These are phyloP conservation scores for Synanthedon tipuliformis DNA, from an alignment of 2,888 invertebrate genomes.

Conservation along the genomic window DNA sequence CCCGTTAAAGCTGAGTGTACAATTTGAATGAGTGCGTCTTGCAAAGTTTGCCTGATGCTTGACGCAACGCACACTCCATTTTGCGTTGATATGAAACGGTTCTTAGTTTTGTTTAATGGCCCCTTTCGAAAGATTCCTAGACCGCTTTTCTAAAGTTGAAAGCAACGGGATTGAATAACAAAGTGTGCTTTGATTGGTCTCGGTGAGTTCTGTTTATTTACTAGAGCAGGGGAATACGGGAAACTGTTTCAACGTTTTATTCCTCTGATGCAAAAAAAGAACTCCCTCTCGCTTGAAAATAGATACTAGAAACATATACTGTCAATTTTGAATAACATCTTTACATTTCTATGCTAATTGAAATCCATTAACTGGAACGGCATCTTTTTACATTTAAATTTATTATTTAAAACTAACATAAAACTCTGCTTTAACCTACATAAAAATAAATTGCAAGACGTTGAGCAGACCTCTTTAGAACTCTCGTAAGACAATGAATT, in stretches of 20 bases:
- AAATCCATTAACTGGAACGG: too few species aligned
- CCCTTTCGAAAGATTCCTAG: slow-evolving; percentile 21
- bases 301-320: too few species aligned
- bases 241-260: background rate
- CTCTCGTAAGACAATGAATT: too few species aligned
- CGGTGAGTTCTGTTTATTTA: slow-evolving; percentile 1
- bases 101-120: slow-evolving; percentile 32
- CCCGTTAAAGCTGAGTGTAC: slow-evolving; percentile 38
- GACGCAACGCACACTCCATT: slow-evolving; percentile 54
- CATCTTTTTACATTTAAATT: too few species aligned
- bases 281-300: too few species aligned
- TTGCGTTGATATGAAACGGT: slow-evolving; percentile 47
- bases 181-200: slow-evolving; percentile 41
- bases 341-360: too few species aligned
- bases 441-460: too few species aligned
- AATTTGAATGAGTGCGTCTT: slow-evolving; percentile 61
- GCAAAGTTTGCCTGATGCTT: slow-evolving; percentile 41
- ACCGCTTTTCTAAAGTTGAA: slow-evolving; percentile 15
- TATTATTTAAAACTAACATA: too few species aligned
- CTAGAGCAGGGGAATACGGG: background rate
- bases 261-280: too few species aligned
- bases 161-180: slow-evolving; percentile 42
- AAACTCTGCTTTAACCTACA: too few species aligned
- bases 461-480: too few species aligned
- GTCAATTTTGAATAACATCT: too few species aligned